Base-by-base conservation (phyloP, 2,888 invertebrate genomes). In the Ectropis crepuscularia region DNA sequence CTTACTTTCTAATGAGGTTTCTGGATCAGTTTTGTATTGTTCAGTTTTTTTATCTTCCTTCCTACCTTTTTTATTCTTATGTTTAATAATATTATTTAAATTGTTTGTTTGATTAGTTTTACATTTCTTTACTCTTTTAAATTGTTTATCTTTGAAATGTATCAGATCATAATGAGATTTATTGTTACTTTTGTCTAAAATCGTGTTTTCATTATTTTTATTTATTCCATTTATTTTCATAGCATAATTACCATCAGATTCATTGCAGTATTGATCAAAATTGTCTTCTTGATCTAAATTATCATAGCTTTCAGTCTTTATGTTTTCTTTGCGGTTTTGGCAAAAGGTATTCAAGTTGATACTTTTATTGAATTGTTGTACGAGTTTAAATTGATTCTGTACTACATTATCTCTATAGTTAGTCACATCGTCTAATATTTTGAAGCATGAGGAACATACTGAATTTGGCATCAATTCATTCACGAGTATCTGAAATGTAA, bases 341-440 rank as follows among this genome's bases (percentile, higher is more conserved):
- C 75, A 80, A 61, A 74, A 76, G 6, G 60, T 61, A 10, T 72
- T 49, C 16, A 79, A 5, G 11, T 46, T 43, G 28, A 53, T 45
- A 10, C 66, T 74, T 5, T 68, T 67, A 10, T 63, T 70, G 6
- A 74, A 57, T 54, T 70, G 67, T 5, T 76, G 54, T 9, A 65
- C 39, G 16, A 89, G 72, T 46, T 74, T 75, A 11, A 66, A 46
- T 74, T 89, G 81, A 61, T 83, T 87, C 45, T 78, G 68, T 43
- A 68, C 68, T 2, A 87, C 61, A 61, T 67, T 71, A 53, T 73
- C 50, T 36, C 73, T 71, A 63, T 84, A 88, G 57, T 70, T 61
- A 57, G 74, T 61, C 0, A 81, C 70, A 51, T 82, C 69, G 51
- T 79, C 69, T n/a, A 87, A 70, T 74, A 75, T 81, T 9, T 74